These are phyloP conservation scores for Ellobius talpinus DNA, from an alignment of 2,113 vertebrate genomes.

Conservation along the genomic window DNA sequence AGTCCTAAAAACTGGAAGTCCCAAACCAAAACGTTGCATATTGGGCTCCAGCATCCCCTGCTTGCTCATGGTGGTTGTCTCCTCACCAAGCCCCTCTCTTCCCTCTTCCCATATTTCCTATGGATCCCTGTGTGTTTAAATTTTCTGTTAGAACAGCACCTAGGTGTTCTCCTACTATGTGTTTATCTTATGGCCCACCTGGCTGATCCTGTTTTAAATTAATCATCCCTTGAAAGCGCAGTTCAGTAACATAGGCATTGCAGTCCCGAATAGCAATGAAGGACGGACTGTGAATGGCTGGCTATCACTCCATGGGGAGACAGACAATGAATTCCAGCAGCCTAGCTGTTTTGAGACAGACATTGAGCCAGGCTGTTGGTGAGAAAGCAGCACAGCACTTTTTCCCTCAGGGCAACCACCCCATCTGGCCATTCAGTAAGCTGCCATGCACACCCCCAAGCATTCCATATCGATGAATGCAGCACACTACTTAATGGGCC, in stretches of 20 bases:
- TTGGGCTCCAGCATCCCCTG: neutral
- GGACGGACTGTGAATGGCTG: fast-evolving
- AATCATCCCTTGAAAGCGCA: neutral
- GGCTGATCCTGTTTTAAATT: neutral
- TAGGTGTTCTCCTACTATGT: neutral
- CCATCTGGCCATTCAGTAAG: neutral
- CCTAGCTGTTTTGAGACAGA: neutral
- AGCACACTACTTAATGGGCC: neutral
- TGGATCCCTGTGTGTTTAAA: neutral
- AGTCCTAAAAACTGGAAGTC: neutral
- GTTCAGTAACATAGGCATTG: neutral
- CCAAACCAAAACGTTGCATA: neutral
- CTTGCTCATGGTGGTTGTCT: neutral
- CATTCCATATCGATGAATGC: neutral
- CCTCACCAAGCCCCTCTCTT: neutral
- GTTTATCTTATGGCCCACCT: neutral
- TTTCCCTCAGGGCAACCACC: neutral
- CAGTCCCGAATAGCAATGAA: neutral
- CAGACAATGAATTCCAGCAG: neutral
- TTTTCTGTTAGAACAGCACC: neutral
- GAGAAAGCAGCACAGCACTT: neutral
- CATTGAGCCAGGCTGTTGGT: neutral
- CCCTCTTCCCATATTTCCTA: no score
- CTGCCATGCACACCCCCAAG: no score
- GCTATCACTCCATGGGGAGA: no score